phyloP scores from a whole-genome alignment of 2,113 vertebrate genomes.

The Myiopsitta monachus region DNA sequence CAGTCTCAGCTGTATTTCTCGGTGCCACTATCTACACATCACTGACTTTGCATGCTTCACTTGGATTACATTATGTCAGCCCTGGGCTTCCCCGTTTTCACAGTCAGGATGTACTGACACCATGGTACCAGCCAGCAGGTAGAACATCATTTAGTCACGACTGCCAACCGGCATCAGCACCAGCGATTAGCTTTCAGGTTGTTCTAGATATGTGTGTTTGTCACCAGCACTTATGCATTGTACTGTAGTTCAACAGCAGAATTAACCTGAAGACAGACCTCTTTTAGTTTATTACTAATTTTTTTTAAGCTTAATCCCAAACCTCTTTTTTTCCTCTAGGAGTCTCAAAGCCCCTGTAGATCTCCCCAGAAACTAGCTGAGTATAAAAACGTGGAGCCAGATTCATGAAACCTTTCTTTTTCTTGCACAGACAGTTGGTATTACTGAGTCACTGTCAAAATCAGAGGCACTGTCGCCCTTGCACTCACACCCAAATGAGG shows the following conservation, averaged over 20 bases:
- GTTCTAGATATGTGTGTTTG: background rate
- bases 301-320: background rate
- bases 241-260: background rate
- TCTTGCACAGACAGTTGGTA: background rate
- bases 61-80: background rate
- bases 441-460: background rate
- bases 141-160: background rate
- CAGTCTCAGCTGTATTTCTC: background rate
- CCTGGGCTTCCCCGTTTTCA: background rate
- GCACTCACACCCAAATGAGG: background rate
- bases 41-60: background rate
- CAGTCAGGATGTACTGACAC: background rate
- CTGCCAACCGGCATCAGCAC: background rate
- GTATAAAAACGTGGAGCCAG: background rate
- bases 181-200: background rate
- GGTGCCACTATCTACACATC: background rate
- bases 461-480: background rate
- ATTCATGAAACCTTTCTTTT: background rate
- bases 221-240: background rate
- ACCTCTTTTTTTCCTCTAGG: background rate
- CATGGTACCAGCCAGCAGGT: background rate
- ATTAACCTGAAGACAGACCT: background rate
- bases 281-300: background rate
- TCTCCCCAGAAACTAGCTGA: background rate
- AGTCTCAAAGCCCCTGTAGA: background rate